Base-by-base conservation (phyloP, 2,888 invertebrate species). In the Metalampra italica region DNA sequence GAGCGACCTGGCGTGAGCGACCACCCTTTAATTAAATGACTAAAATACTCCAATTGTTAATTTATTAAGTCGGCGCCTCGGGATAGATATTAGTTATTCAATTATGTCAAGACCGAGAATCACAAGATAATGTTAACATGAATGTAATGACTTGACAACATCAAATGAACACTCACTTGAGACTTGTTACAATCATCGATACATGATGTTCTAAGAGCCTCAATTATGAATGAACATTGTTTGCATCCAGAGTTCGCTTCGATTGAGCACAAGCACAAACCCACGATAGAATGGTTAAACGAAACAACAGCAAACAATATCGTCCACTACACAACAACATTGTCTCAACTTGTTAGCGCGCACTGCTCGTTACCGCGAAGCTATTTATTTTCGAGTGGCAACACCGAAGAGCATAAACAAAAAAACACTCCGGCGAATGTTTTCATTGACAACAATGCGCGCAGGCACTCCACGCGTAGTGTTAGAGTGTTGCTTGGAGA, bases 361-460 rank as follows among this genome's bases (percentile, higher is more conserved):
- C 79, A 82, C 79, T 81, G 84, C 87, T 83, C 80, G 81, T 80
- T 84, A 84, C 78, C 71, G 76, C 71, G 68, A 66, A 57, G 78
- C 81, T 89, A 85, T 87, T 88, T 86, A 83, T 84, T 85, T 81
- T 87, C 75, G 75, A 88, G 87, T 84, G 83, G 85, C 85, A 83
- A 87, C 88, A 88, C 77, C 83, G 81, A 77, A 80, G 83, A 82
- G 85, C 83, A 86, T 86, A 89, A 86, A 89, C 87, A 89, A 87
- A 88, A 88, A 88, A 88, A 87, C 86, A 87, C 87, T 89, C 71
- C 63, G 72, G 75, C 82, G 77, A 78, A 79, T 88, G 84, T 89
- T 89, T 89, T 89, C 78, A 88, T 78, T 79, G 85, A 81, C 82
- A 89, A 88, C 88, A 89, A 87, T 87, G 79, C 78, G 71, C 70